Evolutionary conservation across 2,888 invertebrate genomes (phyloP), one percentile per base, ranked within the genome.

Genomic region (Acronicta psi): DNA sequence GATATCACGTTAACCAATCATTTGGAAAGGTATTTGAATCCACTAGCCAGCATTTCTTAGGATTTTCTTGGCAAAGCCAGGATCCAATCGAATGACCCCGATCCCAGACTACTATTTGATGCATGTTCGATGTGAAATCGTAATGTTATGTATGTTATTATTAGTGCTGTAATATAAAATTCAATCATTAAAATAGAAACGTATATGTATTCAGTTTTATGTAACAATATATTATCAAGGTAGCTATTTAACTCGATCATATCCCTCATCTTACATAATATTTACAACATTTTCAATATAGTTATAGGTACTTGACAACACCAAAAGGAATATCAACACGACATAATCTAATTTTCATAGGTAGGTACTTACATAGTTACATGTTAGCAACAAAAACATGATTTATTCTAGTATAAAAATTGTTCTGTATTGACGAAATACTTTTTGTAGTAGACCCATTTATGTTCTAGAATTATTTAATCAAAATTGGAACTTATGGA

Each of bases 161-260:
- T 10, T 29, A 10, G 9, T 29, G 10, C 10, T 16, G 0, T 25
- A 2, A 43, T 53, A 61, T 31, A 16, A 43, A 43, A 68, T 25
- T 2, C 8, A 14, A 3, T 43, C n/a, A 34, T 20, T 25, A 1
- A 3, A 42, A 47, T 34, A 13, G 20, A 16, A 61, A 53, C 43
- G 17, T 36, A 59, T 36, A 1, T 25, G 13, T 31, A 11, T 62
- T 73, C 66, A 63, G 59, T 45, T 14, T 16, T 42, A 47, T 18
- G 18, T 46, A 31, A 44, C 14, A 63, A 68, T 64, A 73, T 67
- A 75, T 59, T 60, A 55, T 42, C n/a, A 47, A 55, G 44, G 53
- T 16, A 58, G 31, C 9, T 25, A 64, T 62, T 41, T 58, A 66
- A 65, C 53, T 45, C 40, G 40, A 37, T 44, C 31, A 14, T 11